A percentile compares a stretch with the other conserved stretches of the same genome.
These are phyloP conservation scores for Ophioninae sp. DNA, from an alignment of 2,888 invertebrate genomes.

Conservation along the genomic window DNA sequence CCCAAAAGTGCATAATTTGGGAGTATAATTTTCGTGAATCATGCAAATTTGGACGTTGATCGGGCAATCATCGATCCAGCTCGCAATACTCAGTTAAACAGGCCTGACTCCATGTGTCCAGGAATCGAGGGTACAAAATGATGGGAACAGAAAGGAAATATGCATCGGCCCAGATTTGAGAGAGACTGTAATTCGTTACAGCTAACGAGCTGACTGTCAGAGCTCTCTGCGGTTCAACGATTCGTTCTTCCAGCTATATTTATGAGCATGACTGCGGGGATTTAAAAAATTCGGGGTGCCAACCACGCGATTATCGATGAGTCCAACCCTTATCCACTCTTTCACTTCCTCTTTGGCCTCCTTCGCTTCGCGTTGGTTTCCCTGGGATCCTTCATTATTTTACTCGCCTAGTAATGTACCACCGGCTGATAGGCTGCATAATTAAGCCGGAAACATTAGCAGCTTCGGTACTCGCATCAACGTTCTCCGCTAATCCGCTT, in stretches of 20 bases:
- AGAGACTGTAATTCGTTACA: not conserved
- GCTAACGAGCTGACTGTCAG: not conserved
- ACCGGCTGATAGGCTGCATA: slow-evolving; percentile 39
- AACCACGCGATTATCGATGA: slow-evolving; percentile 4
- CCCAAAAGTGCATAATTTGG: slow-evolving; percentile 46
- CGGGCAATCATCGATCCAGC: slow-evolving; percentile 38
- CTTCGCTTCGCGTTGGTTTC: not conserved
- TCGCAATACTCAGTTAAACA: slow-evolving; percentile 6
- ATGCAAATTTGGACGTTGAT: slow-evolving; percentile 56
- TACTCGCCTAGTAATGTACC: slow-evolving; percentile 18
- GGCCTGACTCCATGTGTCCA: too few relatives aligned
- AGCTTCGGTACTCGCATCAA: slow-evolving; percentile 26
- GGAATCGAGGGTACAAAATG: not conserved
- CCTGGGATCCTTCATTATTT: slow-evolving; percentile 4
- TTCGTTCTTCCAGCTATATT: not conserved
- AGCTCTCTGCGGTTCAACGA: not conserved
- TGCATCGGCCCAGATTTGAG: not conserved
- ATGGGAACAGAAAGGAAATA: slow-evolving; percentile 6
- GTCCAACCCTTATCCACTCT: not conserved
- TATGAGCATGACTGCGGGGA: not conserved
- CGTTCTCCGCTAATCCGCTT: slow-evolving; percentile 6
- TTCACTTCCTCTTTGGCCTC: not conserved
- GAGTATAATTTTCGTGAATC: slow-evolving; percentile 51
- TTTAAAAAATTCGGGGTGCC: not conserved
- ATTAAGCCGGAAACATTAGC: slow-evolving; percentile 52